These are phyloP conservation scores for Rotaria socialis DNA, from an alignment of 2,888 invertebrate genomes.

Conservation along the genomic window DNA sequence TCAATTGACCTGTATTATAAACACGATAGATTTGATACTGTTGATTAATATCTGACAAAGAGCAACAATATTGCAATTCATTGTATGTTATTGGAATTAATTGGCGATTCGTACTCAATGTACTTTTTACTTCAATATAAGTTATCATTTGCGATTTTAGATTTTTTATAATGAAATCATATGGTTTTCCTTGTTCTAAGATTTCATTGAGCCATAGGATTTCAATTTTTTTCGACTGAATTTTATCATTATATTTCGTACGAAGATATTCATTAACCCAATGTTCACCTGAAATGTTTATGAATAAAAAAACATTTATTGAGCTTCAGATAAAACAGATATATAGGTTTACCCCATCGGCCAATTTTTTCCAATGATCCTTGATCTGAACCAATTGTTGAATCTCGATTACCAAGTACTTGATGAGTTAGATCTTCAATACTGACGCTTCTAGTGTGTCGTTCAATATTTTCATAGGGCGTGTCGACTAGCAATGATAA, in stretches of 20 bases:
- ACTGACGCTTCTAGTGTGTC: not conserved
- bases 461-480: not conserved
- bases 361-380: not conserved
- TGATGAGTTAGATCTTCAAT: not conserved
- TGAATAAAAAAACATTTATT: too few relatives aligned
- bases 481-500: not conserved
- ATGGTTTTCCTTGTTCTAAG: conserved; percentile 39
- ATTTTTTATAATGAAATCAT: conserved; percentile 40
- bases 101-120: conserved; percentile 38
- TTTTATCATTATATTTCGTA: conserved; percentile 36
- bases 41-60: not conserved
- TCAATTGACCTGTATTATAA: conserved; percentile 39
- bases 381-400: not conserved
- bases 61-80: conserved; percentile 38
- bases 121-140: conserved; percentile 45
- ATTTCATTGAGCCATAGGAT: conserved; percentile 41
- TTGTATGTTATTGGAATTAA: conserved; percentile 40
- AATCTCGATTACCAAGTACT: not conserved
- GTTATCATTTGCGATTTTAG: not conserved
- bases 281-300: conserved; percentile 19
- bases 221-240: conserved; percentile 23
- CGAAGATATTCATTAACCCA: conserved; percentile 43
- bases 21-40: conserved; percentile 43
- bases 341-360: not conserved
- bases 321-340: too few relatives aligned